phyloP scores from a whole-genome alignment of 2,797 vertebrate species.

The Crenuchus spilurus region DNA sequence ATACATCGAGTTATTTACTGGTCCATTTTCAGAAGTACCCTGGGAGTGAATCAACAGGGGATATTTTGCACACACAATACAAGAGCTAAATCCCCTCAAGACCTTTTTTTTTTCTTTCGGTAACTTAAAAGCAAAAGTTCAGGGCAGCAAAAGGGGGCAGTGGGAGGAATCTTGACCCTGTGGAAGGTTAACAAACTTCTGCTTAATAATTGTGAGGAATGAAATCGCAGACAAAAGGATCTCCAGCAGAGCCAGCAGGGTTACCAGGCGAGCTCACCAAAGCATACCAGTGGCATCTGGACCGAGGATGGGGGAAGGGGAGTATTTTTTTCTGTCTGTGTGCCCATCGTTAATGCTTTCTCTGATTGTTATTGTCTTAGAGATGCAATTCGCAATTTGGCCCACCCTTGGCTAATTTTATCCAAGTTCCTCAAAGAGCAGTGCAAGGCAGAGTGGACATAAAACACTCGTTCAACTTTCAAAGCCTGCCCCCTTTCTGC shows the following conservation, averaged over 20 bases:
- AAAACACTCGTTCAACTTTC: constrained; percentile 87
- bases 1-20: constrained; percentile 70
- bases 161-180: constrained; percentile 67
- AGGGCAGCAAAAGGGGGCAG: constrained; percentile 65
- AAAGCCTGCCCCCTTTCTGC: constrained; percentile 89
- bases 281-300: constrained; percentile 71
- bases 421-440: constrained; percentile 66
- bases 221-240: constrained; percentile 76
- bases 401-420: constrained; percentile 82
- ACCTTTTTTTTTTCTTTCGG: constrained; percentile 48
- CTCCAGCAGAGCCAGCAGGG: constrained; percentile 71
- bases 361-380: constrained; percentile 76
- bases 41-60: constrained; percentile 69
- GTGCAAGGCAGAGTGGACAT: constrained; percentile 85
- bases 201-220: constrained; percentile 78
- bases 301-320: background rate
- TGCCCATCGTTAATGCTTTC: constrained; percentile 83
- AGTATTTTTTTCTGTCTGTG: constrained; percentile 67
- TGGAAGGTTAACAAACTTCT: constrained; percentile 80
- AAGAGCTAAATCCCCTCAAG: constrained; percentile 61
- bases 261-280: constrained; percentile 73
- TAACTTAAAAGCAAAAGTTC: constrained; percentile 76
- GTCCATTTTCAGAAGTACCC: constrained; percentile 61
- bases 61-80: constrained; percentile 69
- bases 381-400: constrained; percentile 79